Evolutionary conservation across 1,140 invertebrate genomes (phyloP).

Genomic region (Rhysida immarginata): DNA sequence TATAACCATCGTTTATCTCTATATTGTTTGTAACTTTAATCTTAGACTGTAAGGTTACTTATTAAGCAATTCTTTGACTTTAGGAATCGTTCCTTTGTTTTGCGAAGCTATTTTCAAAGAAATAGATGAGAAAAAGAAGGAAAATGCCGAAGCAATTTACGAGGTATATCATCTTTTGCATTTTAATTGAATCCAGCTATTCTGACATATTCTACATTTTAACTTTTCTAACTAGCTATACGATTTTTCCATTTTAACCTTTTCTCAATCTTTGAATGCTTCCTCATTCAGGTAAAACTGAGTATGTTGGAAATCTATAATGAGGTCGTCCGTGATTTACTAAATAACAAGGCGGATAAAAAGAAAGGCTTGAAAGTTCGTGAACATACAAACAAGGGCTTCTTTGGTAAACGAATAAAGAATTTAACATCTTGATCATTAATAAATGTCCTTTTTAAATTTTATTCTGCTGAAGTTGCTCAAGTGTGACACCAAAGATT

Average conservation of each 20-base stretch:
- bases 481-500: no score
- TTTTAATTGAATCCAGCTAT: no score
- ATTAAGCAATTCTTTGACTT: constrained; percentile 16
- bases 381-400: constrained; percentile 45
- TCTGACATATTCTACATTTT: no score
- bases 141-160: constrained; percentile 28
- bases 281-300: constrained; percentile 33
- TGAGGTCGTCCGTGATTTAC: constrained; percentile 41
- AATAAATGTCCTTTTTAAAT: no score
- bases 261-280: constrained; percentile 1
- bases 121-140: constrained; percentile 34
- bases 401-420: constrained; percentile 46
- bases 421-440: no score
- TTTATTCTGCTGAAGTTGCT: no score
- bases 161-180: constrained; percentile 23
- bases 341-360: constrained; percentile 29
- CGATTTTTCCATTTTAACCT: no score
- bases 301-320: constrained; percentile 52
- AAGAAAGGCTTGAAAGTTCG: constrained; percentile 39
- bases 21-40: no score
- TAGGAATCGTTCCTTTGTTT: constrained; percentile 44
- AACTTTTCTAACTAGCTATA: no score
- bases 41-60: no score
- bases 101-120: constrained; percentile 41
- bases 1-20: no score